Evolutionary conservation across 2,888 invertebrate species (phyloP).

Genomic region (Lochmaea crataegi): DNA sequence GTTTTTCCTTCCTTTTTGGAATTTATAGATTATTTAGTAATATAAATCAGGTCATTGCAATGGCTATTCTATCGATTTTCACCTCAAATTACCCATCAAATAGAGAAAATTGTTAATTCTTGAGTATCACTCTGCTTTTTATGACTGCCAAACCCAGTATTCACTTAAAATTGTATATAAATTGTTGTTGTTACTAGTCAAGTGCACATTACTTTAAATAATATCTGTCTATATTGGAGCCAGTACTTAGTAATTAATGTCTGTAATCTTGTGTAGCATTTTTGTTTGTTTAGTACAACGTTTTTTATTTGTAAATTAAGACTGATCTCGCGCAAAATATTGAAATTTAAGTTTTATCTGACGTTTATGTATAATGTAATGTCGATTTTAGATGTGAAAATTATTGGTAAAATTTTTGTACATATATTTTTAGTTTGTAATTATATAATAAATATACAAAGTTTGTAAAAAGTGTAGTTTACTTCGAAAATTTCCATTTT

Average conservation of each 20-base stretch:
- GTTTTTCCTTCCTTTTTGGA: too few relatives aligned
- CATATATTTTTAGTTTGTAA: slow-evolving; percentile 4
- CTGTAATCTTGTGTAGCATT: slow-evolving; percentile 23
- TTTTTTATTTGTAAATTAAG: slow-evolving; percentile 30
- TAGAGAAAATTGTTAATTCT: too few relatives aligned
- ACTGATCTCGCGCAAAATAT: slow-evolving; percentile 38
- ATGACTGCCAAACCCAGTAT: neutral
- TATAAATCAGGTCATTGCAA: too few relatives aligned
- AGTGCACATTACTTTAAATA: slow-evolving; percentile 25
- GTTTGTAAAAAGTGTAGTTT: neutral
- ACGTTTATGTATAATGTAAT: neutral
- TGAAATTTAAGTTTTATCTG: slow-evolving; percentile 24
- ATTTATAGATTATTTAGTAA: too few relatives aligned
- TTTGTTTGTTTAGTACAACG: slow-evolving; percentile 30
- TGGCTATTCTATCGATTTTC: too few relatives aligned
- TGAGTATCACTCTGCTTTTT: neutral
- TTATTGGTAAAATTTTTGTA: slow-evolving; percentile 1
- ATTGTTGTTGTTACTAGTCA: slow-evolving; percentile 42
- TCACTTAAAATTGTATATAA: slow-evolving; percentile 31
- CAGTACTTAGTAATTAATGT: slow-evolving; percentile 35
- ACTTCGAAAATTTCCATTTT: neutral
- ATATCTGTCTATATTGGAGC: slow-evolving; percentile 23
- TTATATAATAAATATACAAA: neutral
- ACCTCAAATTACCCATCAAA: too few relatives aligned
- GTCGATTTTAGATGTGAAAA: neutral